phyloP scores from a whole-genome alignment of 2,888 invertebrate genomes.

The Phyto melanocephala region DNA sequence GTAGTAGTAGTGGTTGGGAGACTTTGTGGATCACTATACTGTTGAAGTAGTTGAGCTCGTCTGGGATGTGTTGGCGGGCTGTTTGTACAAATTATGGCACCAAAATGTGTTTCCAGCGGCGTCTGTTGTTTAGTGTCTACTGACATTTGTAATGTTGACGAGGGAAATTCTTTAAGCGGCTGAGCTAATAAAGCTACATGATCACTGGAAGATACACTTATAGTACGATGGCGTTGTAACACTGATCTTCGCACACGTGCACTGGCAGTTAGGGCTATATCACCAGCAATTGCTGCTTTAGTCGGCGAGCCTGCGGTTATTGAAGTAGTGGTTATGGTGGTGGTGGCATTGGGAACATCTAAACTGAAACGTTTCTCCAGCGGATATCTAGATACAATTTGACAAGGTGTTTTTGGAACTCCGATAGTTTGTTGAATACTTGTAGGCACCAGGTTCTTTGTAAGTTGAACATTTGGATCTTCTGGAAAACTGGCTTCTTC shows the following conservation, averaged over 20 bases:
- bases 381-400: constrained; percentile 43
- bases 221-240: constrained; percentile 76
- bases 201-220: constrained; percentile 74
- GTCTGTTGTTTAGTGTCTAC: constrained; percentile 60
- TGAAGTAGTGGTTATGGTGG: constrained; percentile 11
- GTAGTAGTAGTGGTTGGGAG: constrained; percentile 74
- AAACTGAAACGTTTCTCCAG: constrained; percentile 71
- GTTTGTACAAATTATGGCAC: constrained; percentile 70
- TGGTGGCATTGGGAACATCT: constrained; percentile 59
- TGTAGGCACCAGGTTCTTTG: constrained; percentile 34
- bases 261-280: constrained; percentile 48
- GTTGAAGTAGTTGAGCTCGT: constrained; percentile 74
- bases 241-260: constrained; percentile 71
- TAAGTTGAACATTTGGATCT: constrained; percentile 55
- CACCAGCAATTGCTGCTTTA: constrained; percentile 39
- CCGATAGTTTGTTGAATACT: constrained; percentile 9
- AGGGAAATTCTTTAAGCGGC: constrained; percentile 70
- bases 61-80: constrained; percentile 72
- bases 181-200: constrained; percentile 71
- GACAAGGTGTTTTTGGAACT: neutral
- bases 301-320: constrained; percentile 42
- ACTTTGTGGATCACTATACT: constrained; percentile 77
- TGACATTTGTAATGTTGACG: constrained; percentile 63
- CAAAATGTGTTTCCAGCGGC: constrained; percentile 76
- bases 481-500: constrained; percentile 80